Evolutionary conservation across 1,140 invertebrate species (phyloP), one percentile per base, ranked within the genome.

Genomic region (Vanessa tameamea): DNA sequence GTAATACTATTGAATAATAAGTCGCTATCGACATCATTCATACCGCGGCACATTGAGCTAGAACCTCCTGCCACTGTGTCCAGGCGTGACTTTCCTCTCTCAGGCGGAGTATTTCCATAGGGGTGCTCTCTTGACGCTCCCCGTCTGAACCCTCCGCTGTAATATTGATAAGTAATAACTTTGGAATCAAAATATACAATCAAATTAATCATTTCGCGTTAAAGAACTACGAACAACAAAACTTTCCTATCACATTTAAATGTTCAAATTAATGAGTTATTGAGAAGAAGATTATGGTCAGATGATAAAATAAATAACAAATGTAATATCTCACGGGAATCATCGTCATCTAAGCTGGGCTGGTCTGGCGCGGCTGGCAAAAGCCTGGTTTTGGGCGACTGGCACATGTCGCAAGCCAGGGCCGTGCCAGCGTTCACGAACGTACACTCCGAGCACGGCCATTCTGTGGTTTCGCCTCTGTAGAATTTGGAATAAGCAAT

Each of bases 61-160:
- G 95, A 78, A 98, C 98, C 79, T 96, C 95, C 80, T 97, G 95
- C 97, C 97, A 98, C 77, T 97, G 95, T 78, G 96, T 95, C 81
- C 96, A 92, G 3, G 97, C 97, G 85, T 97, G 96, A 69, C 95
- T 95, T 88, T 98, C 97, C 83, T 98, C 97, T 20, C 96, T 93
- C 72, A 96, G 93, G 2, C 97, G 92, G 26, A 98, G 91, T 73
- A 97, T 96, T 86, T 97, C 97, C 96, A 97, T 97, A 11, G 97
- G 95, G 23, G 96, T 96, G 82, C 96, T 97, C 81, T 97, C 96
- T 73, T 95, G 95, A 15, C 94, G 67, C 68, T 90, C 90, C 0
- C 85, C 85, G 48, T 91, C 90, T 0, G 90, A 88, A 5, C 83
- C 88, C n/a, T 92, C 88, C n/a, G 87, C 89, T 91, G 74, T 23